Evolutionary conservation across 2,888 invertebrate genomes (phyloP).

Genomic region (Conops quadrifasciatus): DNA sequence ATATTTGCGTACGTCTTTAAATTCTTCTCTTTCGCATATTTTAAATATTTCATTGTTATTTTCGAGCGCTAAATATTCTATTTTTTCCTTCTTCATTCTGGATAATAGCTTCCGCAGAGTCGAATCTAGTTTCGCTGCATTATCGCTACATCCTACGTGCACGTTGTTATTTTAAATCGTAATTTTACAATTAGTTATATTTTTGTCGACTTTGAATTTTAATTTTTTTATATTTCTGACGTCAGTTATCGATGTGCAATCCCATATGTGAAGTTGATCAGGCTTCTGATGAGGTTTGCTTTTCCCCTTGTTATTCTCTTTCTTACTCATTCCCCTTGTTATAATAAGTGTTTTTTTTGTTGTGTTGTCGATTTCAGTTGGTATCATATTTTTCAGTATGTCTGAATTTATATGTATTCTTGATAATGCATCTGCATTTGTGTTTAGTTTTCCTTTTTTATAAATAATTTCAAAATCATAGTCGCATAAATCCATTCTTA

Average conservation of each 20-base stretch:
- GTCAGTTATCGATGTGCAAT: neutral
- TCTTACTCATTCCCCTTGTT: too few species aligned
- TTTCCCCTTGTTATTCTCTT: neutral
- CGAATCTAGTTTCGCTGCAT: neutral
- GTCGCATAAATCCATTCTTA: slow-evolving; percentile 1
- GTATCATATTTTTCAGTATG: neutral
- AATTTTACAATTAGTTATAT: neutral
- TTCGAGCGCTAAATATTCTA: neutral
- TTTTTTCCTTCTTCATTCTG: neutral
- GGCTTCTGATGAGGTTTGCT: neutral
- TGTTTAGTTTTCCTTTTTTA: too few species aligned
- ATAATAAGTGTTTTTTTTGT: too few species aligned
- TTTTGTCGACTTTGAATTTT: neutral
- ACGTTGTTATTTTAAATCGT: neutral
- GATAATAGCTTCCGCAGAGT: neutral
- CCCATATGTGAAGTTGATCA: slow-evolving; percentile 1
- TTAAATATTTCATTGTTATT: slow-evolving; percentile 3
- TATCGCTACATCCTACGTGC: slow-evolving; percentile 4
- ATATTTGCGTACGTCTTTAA: neutral
- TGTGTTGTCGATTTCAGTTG: too few species aligned
- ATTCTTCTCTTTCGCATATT: neutral
- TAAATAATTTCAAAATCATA: too few species aligned
- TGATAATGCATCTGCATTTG: neutral
- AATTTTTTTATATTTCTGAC: neutral
- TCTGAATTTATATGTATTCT: neutral